Base-by-base conservation (phyloP, 2,888 invertebrate species). In the Campoplex nolae region DNA sequence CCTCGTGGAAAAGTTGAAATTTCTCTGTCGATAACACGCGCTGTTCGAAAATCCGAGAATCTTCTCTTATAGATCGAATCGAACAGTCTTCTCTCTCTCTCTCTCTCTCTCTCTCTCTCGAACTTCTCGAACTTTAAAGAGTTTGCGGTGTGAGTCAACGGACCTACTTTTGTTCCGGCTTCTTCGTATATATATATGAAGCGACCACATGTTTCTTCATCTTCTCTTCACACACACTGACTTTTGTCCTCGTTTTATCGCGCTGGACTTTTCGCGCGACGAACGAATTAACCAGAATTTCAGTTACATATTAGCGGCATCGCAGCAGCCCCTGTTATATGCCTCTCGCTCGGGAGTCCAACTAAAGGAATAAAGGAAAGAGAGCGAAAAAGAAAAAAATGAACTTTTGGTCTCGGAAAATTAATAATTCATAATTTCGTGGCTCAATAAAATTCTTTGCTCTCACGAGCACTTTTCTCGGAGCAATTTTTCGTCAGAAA, bases 151-250 rank as follows among this genome's bases (percentile, higher is more conserved):
- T 68, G 83, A 75, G 78, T 58, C 48, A 78, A 70, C 78, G 79
- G 86, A 79, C 78, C 83, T 80, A 86, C 86, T 83, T 86, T 80
- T 80, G 79, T 86, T 85, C 80, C 71, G 38, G 78, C 70, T 51
- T 56, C 23, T 23, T n/a, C n/a, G 13, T 54, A 67, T 28, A 28
- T 4, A 16, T 54, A 67, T 28, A 28, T 4, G 6, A 7, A 56
- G 62, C 42, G 68, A 65, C 42, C 45, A 58, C 73, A 77, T 58
- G 70, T 38, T 77, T 54, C 48, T 73, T 45, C 42, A 23, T 32
- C 51, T 67, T 73, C 51, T 67, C 23, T 9, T 45, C 45, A 45
- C 38, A 42, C 23, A 3, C 42, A 28, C 45, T 51, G 67, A 51
- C 56, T 78, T 51, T 71, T 35, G 75, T 74, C 68, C 78, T 75